phyloP scores from a whole-genome alignment of 2,113 vertebrate species.

The Lamprologus speciosus region DNA sequence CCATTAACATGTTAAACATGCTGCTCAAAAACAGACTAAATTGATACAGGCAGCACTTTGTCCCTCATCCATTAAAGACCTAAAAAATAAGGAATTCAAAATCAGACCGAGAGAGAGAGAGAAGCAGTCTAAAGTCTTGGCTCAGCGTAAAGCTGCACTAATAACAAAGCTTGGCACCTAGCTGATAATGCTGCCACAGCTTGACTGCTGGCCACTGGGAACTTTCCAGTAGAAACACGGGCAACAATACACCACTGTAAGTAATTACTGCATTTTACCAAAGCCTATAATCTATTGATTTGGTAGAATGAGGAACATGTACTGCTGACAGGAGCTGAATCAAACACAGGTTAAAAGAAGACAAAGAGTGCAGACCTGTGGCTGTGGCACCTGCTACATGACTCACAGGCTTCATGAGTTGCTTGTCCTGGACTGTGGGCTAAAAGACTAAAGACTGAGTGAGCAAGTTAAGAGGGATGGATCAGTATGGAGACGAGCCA shows the following conservation, averaged over 20 bases:
- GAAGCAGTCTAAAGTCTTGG: neutral
- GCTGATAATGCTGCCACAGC: neutral
- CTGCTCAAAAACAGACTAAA: neutral
- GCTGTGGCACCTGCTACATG: neutral
- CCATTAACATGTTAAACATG: conserved; percentile 6
- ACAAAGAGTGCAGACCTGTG: neutral
- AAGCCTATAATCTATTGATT: neutral
- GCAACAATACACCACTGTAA: neutral
- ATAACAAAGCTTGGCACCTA: neutral
- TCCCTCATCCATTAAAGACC: neutral
- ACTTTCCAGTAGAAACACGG: neutral
- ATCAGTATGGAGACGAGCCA: neutral
- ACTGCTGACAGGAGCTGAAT: neutral
- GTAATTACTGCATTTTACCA: neutral
- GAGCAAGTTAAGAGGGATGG: neutral
- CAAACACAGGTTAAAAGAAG: neutral
- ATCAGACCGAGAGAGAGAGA: neutral
- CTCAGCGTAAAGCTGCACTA: neutral
- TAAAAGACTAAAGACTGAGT: neutral
- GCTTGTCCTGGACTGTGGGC: neutral
- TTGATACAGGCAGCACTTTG: conserved; percentile 3
- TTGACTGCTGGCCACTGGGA: neutral
- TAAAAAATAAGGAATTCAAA: conserved; percentile 19
- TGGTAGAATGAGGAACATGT: neutral
- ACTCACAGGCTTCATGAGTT: neutral